Conservation (phyloP, 2,797 vertebrate species). For the Pipistrellus pygmaeus region DNA sequence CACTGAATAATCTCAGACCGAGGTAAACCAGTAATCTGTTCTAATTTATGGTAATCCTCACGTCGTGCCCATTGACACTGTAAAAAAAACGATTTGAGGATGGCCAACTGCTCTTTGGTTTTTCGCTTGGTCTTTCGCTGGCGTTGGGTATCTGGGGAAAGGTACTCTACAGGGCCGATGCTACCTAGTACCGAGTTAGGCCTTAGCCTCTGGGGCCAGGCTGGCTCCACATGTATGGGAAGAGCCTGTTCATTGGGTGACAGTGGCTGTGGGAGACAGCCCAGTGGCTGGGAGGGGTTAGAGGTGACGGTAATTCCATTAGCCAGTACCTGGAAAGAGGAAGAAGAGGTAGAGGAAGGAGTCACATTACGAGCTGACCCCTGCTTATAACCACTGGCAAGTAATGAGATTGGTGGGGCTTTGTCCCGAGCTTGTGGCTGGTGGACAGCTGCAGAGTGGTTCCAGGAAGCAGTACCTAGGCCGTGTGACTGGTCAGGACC, state of each 20-base stretch:
- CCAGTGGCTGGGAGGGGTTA: conserved; percentile 60
- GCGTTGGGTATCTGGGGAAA: conserved; percentile 77
- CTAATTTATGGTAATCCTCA: conserved; percentile 93
- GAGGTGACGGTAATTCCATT: conserved; percentile 82
- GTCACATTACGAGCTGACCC: conserved; percentile 64
- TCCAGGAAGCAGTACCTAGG: conserved; percentile 71
- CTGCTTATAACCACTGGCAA: conserved; percentile 76
- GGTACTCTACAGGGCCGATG: conserved; percentile 65
- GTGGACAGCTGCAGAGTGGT: conserved; percentile 74
- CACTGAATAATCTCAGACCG: conserved; percentile 95
- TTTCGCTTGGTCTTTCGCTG: conserved; percentile 94
- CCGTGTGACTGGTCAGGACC: conserved; percentile 57
- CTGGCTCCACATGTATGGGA: conserved; percentile 69
- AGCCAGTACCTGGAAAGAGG: conserved; percentile 87
- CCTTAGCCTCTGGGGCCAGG: conserved; percentile 72
- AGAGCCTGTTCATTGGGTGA: conserved; percentile 74
- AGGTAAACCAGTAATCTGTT: conserved; percentile 92
- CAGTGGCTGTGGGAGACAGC: conserved; percentile 67
- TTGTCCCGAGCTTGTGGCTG: conserved; percentile 61
- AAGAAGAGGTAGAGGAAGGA: conserved; percentile 83
- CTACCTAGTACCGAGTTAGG: conserved; percentile 70
- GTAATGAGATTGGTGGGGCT: conserved; percentile 52
- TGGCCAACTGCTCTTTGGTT: conserved; percentile 94
- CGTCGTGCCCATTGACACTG: conserved; percentile 94
- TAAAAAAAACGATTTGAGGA: conserved; percentile 94